Conservation (phyloP, 2,113 vertebrate species). For the Ailuropoda melanoleuca region DNA sequence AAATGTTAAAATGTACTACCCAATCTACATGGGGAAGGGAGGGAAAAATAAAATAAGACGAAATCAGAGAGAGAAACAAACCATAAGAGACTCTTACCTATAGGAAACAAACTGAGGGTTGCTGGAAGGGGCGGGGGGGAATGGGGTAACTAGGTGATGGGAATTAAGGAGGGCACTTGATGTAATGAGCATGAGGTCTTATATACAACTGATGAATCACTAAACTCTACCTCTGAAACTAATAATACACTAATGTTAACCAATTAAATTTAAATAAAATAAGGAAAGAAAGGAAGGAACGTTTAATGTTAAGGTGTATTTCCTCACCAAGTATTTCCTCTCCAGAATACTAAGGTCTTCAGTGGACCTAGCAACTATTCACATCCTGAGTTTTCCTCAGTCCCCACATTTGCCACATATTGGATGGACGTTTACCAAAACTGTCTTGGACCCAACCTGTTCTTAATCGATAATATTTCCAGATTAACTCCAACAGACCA, state of each 20-base stretch:
- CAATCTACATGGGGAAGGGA: background rate
- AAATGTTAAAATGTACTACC: background rate
- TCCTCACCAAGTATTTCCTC: background rate
- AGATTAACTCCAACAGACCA: background rate
- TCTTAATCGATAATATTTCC: conserved; percentile 6
- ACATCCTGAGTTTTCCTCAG: background rate
- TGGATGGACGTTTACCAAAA: background rate
- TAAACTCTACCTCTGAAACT: background rate
- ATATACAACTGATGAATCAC: background rate
- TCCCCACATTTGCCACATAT: background rate
- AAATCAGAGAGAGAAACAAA: background rate
- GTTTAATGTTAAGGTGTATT: background rate
- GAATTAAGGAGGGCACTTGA: background rate
- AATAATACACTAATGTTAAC: background rate
- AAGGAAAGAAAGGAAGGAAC: background rate
- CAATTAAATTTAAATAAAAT: background rate
- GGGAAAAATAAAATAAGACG: background rate
- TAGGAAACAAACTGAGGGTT: background rate
- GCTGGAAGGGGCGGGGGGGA: background rate
- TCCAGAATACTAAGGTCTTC: background rate
- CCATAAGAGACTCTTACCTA: background rate
- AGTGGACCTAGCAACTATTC: background rate
- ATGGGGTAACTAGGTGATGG: background rate
- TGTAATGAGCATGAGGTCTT: background rate
- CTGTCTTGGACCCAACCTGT: background rate